Percentiles rank a stretch among this genome's conserved stretches.
These are phyloP conservation scores for Drosophila longiperda DNA, from an alignment of 2,888 invertebrate species.

Conservation along the genomic window DNA sequence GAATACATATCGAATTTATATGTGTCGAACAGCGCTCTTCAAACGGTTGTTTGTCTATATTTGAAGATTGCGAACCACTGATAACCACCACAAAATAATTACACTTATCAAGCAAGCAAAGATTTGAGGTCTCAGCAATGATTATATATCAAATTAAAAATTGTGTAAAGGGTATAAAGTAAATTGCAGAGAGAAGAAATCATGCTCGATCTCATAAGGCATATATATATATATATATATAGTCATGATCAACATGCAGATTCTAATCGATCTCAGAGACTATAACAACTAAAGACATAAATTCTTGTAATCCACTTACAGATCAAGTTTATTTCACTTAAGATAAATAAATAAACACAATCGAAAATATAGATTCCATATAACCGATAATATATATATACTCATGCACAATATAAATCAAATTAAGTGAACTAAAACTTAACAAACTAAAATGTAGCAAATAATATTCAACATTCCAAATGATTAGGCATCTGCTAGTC, in stretches of 20 bases:
- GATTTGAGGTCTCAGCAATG: neutral
- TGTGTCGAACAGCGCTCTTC: neutral
- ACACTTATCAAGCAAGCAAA: neutral
- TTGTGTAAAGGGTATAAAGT: too few relatives aligned
- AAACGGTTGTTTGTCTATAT: neutral
- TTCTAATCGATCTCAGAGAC: neutral
- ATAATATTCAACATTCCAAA: neutral
- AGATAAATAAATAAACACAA: neutral
- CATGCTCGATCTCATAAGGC: too few relatives aligned
- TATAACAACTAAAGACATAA: neutral
- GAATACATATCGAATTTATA: neutral
- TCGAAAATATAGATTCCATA: neutral
- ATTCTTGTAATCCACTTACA: neutral
- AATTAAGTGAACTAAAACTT: too few relatives aligned
- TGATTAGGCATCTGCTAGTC: neutral
- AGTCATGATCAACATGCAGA: neutral
- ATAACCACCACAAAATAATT: neutral
- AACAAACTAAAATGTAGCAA: neutral
- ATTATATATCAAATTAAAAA: neutral
- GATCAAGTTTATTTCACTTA: neutral
- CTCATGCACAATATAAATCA: neutral
- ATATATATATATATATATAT: too few relatives aligned
- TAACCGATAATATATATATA: neutral
- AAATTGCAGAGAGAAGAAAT: too few relatives aligned
- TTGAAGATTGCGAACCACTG: neutral